Percentiles rank a stretch among this genome's conserved stretches.
phyloP scores from a whole-genome alignment of 1,140 invertebrate genomes.

The Lordiphosa stackelbergi region DNA sequence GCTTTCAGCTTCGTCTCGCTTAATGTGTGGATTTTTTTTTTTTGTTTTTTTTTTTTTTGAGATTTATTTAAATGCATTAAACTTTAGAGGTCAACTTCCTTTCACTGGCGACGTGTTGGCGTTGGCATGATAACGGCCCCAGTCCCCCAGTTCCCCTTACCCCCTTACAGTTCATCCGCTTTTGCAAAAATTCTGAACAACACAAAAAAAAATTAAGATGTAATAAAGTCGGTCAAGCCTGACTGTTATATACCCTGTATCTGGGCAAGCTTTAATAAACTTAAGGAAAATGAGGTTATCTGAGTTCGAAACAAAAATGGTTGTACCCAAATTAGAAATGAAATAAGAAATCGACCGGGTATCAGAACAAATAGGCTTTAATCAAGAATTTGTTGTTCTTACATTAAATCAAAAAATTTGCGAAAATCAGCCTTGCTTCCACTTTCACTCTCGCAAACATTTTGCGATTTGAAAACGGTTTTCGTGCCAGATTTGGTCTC shows the following conservation, averaged over 20 bases:
- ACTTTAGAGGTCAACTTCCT: constrained; percentile 75
- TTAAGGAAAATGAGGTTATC: too few species aligned
- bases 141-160: constrained; percentile 1
- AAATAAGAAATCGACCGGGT: too few species aligned
- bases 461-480: too few species aligned
- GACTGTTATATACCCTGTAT: background rate
- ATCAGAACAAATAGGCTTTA: too few species aligned
- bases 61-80: constrained; percentile 76
- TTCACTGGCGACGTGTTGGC: constrained; percentile 62
- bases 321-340: too few species aligned
- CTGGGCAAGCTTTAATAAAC: background rate
- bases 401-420: too few species aligned
- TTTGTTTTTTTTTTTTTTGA: constrained; percentile 33
- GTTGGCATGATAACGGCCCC: constrained; percentile 42
- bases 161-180: constrained; percentile 13
- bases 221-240: background rate
- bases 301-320: too few species aligned
- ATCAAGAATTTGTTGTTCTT: too few species aligned
- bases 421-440: too few species aligned
- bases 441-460: too few species aligned
- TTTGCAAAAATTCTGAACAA: constrained; percentile 3
- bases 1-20: constrained; percentile 64
- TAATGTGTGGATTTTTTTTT: constrained; percentile 42
- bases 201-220: constrained; percentile 1
- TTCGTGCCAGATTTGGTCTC: too few species aligned